Percentiles rank a stretch among this genome's conserved stretches.
These are phyloP conservation scores for Tetraneura akinire DNA, from an alignment of 1,140 invertebrate genomes.

Conservation along the genomic window DNA sequence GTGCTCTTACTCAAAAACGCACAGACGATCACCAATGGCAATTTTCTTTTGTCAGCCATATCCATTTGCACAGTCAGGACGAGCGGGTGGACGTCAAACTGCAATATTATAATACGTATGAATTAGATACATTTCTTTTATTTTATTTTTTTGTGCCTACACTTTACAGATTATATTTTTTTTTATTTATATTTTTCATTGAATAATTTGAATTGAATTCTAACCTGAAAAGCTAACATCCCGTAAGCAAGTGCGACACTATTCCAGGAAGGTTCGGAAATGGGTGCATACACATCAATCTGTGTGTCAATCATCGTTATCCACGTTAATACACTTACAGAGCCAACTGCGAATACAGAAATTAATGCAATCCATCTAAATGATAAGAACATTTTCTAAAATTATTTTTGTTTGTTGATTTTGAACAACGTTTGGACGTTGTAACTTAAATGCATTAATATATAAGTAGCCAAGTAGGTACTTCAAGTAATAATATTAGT, in stretches of 20 bases:
- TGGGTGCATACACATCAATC: conserved; percentile 38
- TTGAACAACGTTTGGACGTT: too few species aligned
- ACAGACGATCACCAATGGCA: conserved; percentile 66
- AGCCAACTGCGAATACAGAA: conserved; percentile 64
- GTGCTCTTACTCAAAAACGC: conserved; percentile 67
- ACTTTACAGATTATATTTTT: neutral
- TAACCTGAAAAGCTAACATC: conserved; percentile 67
- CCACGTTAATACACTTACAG: conserved; percentile 65
- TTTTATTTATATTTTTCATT: neutral
- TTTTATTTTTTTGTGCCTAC: neutral
- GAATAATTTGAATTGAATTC: conserved; percentile 2
- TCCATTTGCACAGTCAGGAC: conserved; percentile 78
- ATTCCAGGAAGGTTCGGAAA: conserved; percentile 58
- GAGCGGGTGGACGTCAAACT: conserved; percentile 79
- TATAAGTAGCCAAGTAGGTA: too few species aligned
- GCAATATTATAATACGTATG: conserved; percentile 50
- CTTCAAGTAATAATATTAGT: too few species aligned
- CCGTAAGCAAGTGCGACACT: conserved; percentile 66
- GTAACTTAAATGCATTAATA: too few species aligned
- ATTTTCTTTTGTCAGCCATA: conserved; percentile 69
- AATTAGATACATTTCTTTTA: conserved; percentile 3
- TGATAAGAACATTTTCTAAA: too few species aligned
- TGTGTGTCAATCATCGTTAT: conserved; percentile 60
- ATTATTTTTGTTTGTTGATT: too few species aligned
- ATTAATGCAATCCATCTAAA: conserved; percentile 64